Percentiles rank a stretch among this genome's conserved stretches.
phyloP scores from a whole-genome alignment of 2,888 invertebrate genomes.

The Congeria kusceri region DNA sequence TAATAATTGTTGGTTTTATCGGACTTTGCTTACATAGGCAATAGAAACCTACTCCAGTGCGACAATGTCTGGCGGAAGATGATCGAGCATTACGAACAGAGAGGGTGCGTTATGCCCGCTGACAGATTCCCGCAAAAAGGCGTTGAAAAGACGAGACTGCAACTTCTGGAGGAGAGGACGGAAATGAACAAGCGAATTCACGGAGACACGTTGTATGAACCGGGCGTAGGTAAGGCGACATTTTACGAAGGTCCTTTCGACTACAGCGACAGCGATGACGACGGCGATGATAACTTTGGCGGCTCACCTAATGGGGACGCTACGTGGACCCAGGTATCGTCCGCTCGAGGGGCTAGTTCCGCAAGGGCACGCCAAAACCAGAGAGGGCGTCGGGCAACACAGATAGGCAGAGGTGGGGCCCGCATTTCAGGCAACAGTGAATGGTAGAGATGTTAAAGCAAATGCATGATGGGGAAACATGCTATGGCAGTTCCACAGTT shows the following conservation, averaged over 20 bases:
- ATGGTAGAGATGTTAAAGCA: too few relatives aligned
- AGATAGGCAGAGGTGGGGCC: too few relatives aligned
- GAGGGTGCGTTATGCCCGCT: constrained; percentile 27
- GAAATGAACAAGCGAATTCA: neutral
- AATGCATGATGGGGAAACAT: too few relatives aligned
- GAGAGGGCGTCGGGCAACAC: too few relatives aligned
- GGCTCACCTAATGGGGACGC: neutral
- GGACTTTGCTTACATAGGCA: constrained; percentile 42
- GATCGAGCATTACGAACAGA: constrained; percentile 52
- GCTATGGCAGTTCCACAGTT: too few relatives aligned
- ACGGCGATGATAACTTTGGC: neutral
- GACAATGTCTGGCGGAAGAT: constrained; percentile 65
- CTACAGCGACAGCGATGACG: neutral
- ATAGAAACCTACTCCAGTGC: constrained; percentile 55
- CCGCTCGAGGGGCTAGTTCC: too few relatives aligned
- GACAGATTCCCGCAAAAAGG: constrained; percentile 42
- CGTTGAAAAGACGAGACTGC: constrained; percentile 13
- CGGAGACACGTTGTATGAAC: constrained; percentile 15
- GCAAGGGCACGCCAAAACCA: too few relatives aligned
- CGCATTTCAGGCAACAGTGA: too few relatives aligned
- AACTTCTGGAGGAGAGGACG: constrained; percentile 6
- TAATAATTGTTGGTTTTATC: too few relatives aligned
- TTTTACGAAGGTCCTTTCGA: constrained; percentile 20
- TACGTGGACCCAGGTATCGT: too few relatives aligned
- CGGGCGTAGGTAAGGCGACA: constrained; percentile 16